Evolutionary conservation across 2,888 invertebrate species (phyloP), one percentile per base, ranked within the genome.

Genomic region (Orchesella flavescens): DNA sequence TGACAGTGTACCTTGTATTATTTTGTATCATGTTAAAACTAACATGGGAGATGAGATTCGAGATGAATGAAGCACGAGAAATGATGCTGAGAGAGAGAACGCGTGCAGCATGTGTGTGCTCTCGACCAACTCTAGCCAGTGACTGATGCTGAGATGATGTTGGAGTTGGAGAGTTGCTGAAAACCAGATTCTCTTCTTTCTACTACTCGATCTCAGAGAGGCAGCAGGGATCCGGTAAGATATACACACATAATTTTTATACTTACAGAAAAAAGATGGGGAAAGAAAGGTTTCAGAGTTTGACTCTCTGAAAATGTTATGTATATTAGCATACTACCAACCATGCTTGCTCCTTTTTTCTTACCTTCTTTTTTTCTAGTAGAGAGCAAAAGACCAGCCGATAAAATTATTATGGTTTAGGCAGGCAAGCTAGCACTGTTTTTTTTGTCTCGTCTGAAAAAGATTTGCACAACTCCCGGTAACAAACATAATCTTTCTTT

Each of bases 61-160:
- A 61, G 61, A 21, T 57, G 10, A n/a, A 3, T 34, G 23, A 65
- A 79, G 79, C 78, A 69, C 78, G 46, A 78, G 61, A 77, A 69
- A 71, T 44, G 44, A 57, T n/a, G 17, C 21, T 55, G 55, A 53
- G 49, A 61, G 49, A 61, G 68, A 55, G 23, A 66, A 57, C 69
- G 63, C 71, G 72, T 79, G 72, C 79, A 65, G 65, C 79, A 79
- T 72, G 17, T 65, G 65, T 79, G 34, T 65, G 65, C 59, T 63
- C 72, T 79, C 72, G 63, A 65, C 79, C 72, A 79, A 79, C 61
- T 79, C 79, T 79, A 79, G 72, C 19, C 65, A 79, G 79, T 79
- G 79, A 79, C 79, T 79, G 79, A 79, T 24, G 72, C 23, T 24
- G 44, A 66, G 69, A 43, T 23, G 44, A 63, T 59, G 63, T 19